Evolutionary conservation across 2,888 invertebrate species (phyloP).

Genomic region (Chymomyza fuscimana): DNA sequence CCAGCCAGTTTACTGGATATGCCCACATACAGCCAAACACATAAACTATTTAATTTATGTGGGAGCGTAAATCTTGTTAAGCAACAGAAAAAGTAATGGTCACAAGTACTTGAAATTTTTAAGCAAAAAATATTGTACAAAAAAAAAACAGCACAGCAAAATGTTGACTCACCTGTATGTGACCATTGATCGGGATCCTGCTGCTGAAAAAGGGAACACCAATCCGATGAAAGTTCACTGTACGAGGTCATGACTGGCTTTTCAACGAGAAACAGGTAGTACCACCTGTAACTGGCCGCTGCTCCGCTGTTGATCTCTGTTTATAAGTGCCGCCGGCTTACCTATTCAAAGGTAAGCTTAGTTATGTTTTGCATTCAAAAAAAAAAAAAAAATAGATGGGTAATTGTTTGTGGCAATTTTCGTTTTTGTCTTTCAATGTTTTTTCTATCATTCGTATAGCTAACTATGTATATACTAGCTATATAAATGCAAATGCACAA

Average conservation of each 20-base stretch:
- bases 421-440: background rate
- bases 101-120: background rate
- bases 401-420: background rate
- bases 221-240: constrained; percentile 1
- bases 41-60: background rate
- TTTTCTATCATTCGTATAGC: background rate
- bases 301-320: background rate
- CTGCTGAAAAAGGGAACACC: constrained; percentile 1
- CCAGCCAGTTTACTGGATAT: background rate
- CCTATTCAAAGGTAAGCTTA: background rate
- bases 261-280: background rate
- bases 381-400: background rate
- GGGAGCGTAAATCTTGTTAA: background rate
- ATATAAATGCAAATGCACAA: background rate
- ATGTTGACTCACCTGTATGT: constrained; percentile 1
- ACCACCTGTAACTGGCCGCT: background rate
- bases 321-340: background rate
- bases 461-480: too few relatives aligned
- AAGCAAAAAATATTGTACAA: background rate
- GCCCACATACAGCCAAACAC: background rate
- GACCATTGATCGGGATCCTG: background rate
- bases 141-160: background rate
- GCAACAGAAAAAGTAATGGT: background rate
- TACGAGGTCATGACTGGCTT: constrained; percentile 4
- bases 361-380: background rate